phyloP scores from a whole-genome alignment of 2,797 vertebrate genomes.

The Setipinna tenuifilis region DNA sequence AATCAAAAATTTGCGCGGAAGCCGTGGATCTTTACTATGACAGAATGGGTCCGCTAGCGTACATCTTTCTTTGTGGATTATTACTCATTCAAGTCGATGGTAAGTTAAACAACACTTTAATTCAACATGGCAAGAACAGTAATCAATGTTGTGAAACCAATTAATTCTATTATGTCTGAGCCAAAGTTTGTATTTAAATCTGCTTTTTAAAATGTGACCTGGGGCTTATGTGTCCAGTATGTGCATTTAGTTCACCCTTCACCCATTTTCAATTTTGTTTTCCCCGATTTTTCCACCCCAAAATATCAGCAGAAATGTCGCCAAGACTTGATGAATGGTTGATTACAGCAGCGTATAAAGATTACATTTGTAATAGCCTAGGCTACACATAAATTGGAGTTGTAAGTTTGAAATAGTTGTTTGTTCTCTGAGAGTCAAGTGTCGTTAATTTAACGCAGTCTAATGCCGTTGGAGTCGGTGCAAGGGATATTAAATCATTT shows the following conservation, averaged over 20 bases:
- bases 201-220: background rate
- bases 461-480: background rate
- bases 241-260: background rate
- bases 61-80: slow-evolving; percentile 92
- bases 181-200: background rate
- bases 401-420: background rate
- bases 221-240: background rate
- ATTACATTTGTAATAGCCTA: background rate
- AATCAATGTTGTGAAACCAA: background rate
- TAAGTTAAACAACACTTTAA: slow-evolving; percentile 75
- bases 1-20: slow-evolving; percentile 76
- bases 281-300: background rate
- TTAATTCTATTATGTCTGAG: background rate
- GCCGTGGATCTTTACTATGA: slow-evolving; percentile 91
- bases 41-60: slow-evolving; percentile 92
- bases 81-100: slow-evolving; percentile 87
- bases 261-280: background rate
- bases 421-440: background rate
- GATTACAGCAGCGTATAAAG: background rate
- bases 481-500: background rate
- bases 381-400: background rate
- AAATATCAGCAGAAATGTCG: background rate
- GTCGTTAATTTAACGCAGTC: background rate
- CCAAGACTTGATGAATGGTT: background rate
- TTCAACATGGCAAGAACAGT: background rate